A percentile compares a stretch with the other conserved stretches of the same genome.
Conservation (phyloP, 2,797 vertebrate genomes). For the Labroides dimidiatus region DNA sequence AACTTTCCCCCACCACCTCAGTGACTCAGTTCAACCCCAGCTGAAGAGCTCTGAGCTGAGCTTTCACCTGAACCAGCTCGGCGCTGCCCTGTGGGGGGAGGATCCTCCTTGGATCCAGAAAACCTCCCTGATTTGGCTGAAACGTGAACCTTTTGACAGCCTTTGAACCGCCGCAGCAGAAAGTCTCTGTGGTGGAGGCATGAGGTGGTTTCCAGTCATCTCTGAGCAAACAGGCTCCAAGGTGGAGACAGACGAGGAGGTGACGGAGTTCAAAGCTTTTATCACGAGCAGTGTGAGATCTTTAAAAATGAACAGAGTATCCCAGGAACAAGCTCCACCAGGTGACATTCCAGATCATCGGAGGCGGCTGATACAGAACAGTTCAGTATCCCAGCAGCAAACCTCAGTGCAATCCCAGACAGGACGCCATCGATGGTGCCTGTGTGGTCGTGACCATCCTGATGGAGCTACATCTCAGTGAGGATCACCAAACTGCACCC, state of each 20-base stretch:
- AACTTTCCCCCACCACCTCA: not conserved
- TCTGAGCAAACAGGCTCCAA: not conserved
- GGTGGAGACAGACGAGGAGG: too few species aligned
- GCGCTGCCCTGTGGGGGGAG: not conserved
- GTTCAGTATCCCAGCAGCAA: too few species aligned
- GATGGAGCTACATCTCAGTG: too few species aligned
- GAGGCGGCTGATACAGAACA: too few species aligned
- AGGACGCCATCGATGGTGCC: too few species aligned
- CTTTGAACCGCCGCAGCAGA: not conserved
- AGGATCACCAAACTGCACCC: too few species aligned
- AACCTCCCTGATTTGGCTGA: slow-evolving; percentile 2
- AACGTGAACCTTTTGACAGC: slow-evolving; percentile 8
- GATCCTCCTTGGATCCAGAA: not conserved
- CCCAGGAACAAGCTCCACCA: too few species aligned
- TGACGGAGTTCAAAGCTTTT: not conserved
- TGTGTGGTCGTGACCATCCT: too few species aligned
- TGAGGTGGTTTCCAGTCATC: not conserved
- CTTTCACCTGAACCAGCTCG: not conserved
- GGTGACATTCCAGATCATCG: too few species aligned
- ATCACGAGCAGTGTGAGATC: too few species aligned
- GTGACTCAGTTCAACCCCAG: slow-evolving; percentile 12
- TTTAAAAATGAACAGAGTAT: too few species aligned
- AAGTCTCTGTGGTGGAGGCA: not conserved
- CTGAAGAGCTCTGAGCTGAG: not conserved
- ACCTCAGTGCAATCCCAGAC: too few species aligned